Base-by-base conservation (phyloP, 2,797 vertebrate species). In the Rhinichthys osculus region DNA sequence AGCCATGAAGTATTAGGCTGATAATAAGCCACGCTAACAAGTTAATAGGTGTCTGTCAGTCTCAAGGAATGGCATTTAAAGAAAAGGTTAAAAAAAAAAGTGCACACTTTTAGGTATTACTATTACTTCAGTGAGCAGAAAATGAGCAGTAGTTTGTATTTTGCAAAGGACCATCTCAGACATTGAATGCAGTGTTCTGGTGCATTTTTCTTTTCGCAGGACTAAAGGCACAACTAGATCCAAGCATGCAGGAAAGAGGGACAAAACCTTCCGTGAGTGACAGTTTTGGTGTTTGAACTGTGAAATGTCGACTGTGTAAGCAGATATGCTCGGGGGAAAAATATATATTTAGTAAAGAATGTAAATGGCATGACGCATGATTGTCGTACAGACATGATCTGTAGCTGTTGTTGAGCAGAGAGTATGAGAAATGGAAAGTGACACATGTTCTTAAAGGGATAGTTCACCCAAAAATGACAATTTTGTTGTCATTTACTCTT, bases 31-130 rank as follows among this genome's bases (percentile, higher is more conserved):
- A n/a, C 62, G 30, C 33, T 16, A 11, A 23, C 59, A 47, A 62
- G 70, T 62, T 67, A 54, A 67, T 5, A 9, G 57, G 42, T 74
- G 38, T 83, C 42, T 77, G 59, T 84, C 82, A 40, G 67, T 84
- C 82, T 67, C 16, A 54, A 40, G 59, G 10, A 77, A 54, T 76
- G 82, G 10, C 82, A 78, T 84, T 84, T 84, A 11, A 70, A 78
- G 33, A 40, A 27, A 78, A 30, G 17, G 59, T 14, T 16, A 16
- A 50, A 27, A n/a, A 38, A 66, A 54, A 44, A 19, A 57, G 11
- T 66, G 62, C 30, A 27, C 17, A 23, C 19, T 52, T 84, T 70
- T 42, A 70, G 47, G 17, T 21, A 38, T 57, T 54, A 27, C 19
- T 35, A 64, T 81, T 81, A 40, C 52, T 40, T 72, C 30, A 23